Evolutionary conservation across 2,888 invertebrate species (phyloP).

Genomic region (Drosophila parthenogenetica): DNA sequence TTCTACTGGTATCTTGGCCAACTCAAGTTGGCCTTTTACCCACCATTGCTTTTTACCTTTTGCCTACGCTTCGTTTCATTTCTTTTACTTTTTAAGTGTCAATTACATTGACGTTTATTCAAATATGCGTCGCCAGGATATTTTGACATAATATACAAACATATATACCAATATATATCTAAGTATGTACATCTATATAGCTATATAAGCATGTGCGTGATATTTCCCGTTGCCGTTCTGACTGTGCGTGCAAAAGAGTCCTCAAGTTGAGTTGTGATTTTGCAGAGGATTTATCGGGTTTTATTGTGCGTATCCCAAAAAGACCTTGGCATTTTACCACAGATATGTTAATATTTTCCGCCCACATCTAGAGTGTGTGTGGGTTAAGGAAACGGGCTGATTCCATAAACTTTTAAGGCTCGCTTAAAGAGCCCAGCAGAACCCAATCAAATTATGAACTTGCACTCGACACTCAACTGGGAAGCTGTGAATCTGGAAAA

Average conservation of each 20-base stretch:
- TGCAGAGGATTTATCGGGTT: conserved; percentile 68
- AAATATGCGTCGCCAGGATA: conserved; percentile 72
- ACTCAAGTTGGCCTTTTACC: conserved; percentile 5
- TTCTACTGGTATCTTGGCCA: conserved; percentile 17
- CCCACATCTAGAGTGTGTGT: background rate
- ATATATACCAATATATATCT: conserved; percentile 4
- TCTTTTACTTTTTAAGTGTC: conserved; percentile 67
- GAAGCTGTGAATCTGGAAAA: background rate
- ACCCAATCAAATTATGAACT: conserved; percentile 58
- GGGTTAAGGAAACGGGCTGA: background rate
- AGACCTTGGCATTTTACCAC: conserved; percentile 63
- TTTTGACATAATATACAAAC: conserved; percentile 46
- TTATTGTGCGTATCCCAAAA: conserved; percentile 72
- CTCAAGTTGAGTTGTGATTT: conserved; percentile 73
- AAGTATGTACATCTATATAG: conserved; percentile 1
- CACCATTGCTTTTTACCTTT: conserved; percentile 18
- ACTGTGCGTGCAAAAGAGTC: conserved; percentile 69
- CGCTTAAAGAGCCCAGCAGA: conserved; percentile 31
- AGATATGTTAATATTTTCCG: conserved; percentile 50
- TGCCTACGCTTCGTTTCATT: conserved; percentile 9
- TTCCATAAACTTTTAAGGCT: conserved; percentile 56
- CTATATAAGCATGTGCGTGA: conserved; percentile 41
- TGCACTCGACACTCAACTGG: background rate
- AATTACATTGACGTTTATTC: conserved; percentile 82
- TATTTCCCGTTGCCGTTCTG: conserved; percentile 13